Base-by-base conservation (phyloP, 1,140 invertebrate species). In the Thaumetopoea pityocampa region DNA sequence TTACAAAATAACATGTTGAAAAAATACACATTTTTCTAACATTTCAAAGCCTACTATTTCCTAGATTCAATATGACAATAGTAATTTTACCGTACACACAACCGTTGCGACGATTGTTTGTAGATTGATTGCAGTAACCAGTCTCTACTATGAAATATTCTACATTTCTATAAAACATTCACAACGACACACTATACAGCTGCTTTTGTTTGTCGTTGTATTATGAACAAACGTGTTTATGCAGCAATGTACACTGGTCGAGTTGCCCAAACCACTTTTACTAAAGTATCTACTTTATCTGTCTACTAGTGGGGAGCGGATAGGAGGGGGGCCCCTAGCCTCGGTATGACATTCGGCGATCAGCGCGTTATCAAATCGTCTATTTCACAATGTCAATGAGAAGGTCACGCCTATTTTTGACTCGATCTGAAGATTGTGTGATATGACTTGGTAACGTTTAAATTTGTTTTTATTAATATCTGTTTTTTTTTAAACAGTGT, bases 341-440 rank as follows among this genome's bases (percentile, higher is more conserved):
- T 81, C 71, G 80, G 38, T 58, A 51, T 80, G 76, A 80, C 78
- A 78, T 80, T 81, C 76, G 73, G 65, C 61, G 69, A 70, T 78
- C 77, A 68, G 64, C 55, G 64, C 59, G 76, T 81, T 84, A 84
- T 81, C 80, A 84, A 65, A 58, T 74, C 59, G 71, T 76, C 74
- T 83, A 83, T 84, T 84, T 84, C 77, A 84, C 80, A 84, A 84
- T 84, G 80, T 84, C 80, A 84, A 81, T 81, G 77, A 81, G 77
- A 84, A 84, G 80, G 80, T 78, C 80, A 74, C 65, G 54, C 60
- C 61, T 77, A 77, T 79, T 77, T 79, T 77, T 56, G 72, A 60
- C 54, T 52, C 45, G 56, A 48, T 49, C 35, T 24, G 38, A 55
- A 51, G 53, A 63, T 64, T 58, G 69, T 57, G 52, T 63, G 59